Conservation (phyloP, 2,797 vertebrate genomes). For the Dryobates pubescens region DNA sequence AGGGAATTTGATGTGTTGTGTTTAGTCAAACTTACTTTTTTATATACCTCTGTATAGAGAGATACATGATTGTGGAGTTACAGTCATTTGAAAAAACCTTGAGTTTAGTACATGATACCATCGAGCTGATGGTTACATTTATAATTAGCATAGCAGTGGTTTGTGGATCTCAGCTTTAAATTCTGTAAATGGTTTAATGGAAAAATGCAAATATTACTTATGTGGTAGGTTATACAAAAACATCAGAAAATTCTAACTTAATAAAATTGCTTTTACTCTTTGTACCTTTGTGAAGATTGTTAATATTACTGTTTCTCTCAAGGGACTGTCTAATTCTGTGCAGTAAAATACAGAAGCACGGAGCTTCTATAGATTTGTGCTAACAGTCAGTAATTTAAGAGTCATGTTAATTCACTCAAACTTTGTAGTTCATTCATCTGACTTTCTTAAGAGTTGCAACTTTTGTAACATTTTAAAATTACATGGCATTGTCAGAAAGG, state of each 20-base stretch:
- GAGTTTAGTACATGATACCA: neutral
- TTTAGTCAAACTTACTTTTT: neutral
- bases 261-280: neutral
- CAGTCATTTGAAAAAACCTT: neutral
- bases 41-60: neutral
- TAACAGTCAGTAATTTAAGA: neutral
- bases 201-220: neutral
- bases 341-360: neutral
- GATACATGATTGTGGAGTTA: neutral
- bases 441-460: fast-evolving
- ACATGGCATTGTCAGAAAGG: neutral
- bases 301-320: neutral
- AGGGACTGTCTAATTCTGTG: neutral
- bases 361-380: neutral
- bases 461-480: neutral
- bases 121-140: neutral
- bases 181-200: neutral
- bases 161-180: neutral
- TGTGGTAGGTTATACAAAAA: neutral
- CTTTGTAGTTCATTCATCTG: neutral
- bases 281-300: neutral
- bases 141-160: neutral
- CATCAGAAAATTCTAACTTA: neutral
- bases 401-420: neutral
- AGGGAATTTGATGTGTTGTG: neutral